Evolutionary conservation across 2,113 vertebrate genomes (phyloP), one percentile per base, ranked within the genome.

Genomic region (Tonatia bakeri): DNA sequence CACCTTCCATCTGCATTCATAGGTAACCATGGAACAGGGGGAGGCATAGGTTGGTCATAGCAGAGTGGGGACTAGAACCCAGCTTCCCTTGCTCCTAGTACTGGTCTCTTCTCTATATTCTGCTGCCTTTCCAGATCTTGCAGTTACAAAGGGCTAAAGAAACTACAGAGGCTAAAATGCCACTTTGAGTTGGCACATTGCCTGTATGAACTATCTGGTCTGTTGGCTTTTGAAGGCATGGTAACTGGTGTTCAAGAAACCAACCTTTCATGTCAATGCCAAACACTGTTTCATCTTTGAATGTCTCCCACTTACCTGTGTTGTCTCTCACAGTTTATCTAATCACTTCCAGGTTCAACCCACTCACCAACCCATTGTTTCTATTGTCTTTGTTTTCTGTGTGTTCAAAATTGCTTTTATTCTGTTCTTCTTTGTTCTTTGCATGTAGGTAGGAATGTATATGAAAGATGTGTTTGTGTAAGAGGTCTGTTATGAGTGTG

Each of bases 41-140:
- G 5, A 9, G 5, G 6, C 7, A 16, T 16, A 4, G 5, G 19
- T 59, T 19, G 1, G 80, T 15, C 36, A 9, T 65, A 11, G 6
- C 45, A 14, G 52, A 47, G 70, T 40, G 14, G 3, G 38, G 14
- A 31, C 8, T 47, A 28, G 65, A 73, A 36, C 28, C 43, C 22
- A 0, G 11, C 10, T 45, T 40, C 54, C 22, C 24, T 17, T 26
- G 5, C 1, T 54, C 9, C 9, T 33, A 0, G 0, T 9, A 0
- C 40, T 33, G 26, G 13, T 33, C 11, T 70, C 16, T 26, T 22
- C 40, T 81, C 40, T 22, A 7, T 2, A 6, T 73, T 33, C 17
- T 17, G 1, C 12, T 65, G 4, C 1, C 36, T 87, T 31, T 20
- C 22, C 5, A 19, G 28, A 16, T n/a, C 43, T n/a, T 47, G 16